Percentiles rank a stretch among this genome's conserved stretches.
Conservation (phyloP, 2,888 invertebrate species). For the Unio delphinus region DNA sequence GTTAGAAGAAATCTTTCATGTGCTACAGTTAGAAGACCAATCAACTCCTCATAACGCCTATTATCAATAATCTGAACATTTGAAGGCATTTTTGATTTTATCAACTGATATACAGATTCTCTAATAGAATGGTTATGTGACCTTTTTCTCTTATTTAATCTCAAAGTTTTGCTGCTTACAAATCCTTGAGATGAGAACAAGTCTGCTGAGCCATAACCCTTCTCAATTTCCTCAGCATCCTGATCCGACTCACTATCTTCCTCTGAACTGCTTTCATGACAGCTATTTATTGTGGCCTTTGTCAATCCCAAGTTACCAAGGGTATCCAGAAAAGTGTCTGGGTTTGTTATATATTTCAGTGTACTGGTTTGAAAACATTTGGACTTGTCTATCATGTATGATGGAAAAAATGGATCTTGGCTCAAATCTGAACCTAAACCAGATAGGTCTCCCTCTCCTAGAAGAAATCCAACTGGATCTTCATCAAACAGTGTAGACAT, state of each 20-base stretch:
- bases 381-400: not conserved
- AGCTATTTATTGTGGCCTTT: not conserved
- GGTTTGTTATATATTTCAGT: constrained; percentile 10
- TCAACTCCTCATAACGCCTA: constrained; percentile 5
- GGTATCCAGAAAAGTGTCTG: constrained; percentile 8
- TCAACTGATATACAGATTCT: too few relatives aligned
- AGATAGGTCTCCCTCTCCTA: not conserved
- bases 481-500: constrained; percentile 5
- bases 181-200: too few relatives aligned
- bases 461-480: constrained; percentile 8
- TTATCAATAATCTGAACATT: constrained; percentile 2
- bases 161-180: too few relatives aligned
- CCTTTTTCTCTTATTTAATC: too few relatives aligned
- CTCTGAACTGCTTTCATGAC: constrained; percentile 1
- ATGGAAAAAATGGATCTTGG: too few relatives aligned
- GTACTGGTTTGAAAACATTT: constrained; percentile 7
- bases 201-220: not conserved
- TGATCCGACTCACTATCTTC: constrained; percentile 1
- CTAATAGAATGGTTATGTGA: too few relatives aligned
- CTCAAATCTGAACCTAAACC: too few relatives aligned
- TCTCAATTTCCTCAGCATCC: not conserved
- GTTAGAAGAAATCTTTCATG: constrained; percentile 5
- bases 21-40: constrained; percentile 5
- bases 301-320: constrained; percentile 5
- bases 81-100: too few relatives aligned